Evolutionary conservation across 2,797 vertebrate genomes (phyloP).

Genomic region (Champsocephalus gunnari): DNA sequence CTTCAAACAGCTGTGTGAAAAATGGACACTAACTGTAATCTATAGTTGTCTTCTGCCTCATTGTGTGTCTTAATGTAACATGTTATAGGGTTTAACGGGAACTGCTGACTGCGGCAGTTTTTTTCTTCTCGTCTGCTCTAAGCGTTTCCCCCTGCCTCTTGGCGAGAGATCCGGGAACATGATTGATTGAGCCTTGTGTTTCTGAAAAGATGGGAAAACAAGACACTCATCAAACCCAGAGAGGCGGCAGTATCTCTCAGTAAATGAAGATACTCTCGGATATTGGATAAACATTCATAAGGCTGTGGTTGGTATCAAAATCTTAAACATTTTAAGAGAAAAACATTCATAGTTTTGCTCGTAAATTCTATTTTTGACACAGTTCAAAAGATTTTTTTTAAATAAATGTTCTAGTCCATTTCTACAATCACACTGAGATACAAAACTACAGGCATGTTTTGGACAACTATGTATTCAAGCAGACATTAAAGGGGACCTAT

Average conservation of each 20-base stretch:
- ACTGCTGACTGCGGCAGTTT: constrained; percentile 65
- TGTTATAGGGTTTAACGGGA: constrained; percentile 55
- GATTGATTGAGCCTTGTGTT: constrained; percentile 55
- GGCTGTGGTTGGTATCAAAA: not conserved
- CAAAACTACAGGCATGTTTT: too few species aligned
- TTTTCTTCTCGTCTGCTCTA: constrained; percentile 1
- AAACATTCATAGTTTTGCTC: too few species aligned
- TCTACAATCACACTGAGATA: too few species aligned
- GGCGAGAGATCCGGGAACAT: constrained; percentile 57
- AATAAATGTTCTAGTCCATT: too few species aligned
- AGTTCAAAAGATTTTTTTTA: too few species aligned
- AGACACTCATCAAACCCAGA: constrained; percentile 33
- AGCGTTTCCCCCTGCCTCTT: constrained; percentile 52
- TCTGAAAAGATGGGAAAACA: constrained; percentile 46
- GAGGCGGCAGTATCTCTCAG: not conserved
- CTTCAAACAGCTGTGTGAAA: constrained; percentile 65
- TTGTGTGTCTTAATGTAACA: constrained; percentile 64
- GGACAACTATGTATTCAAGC: too few species aligned
- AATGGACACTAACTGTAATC: constrained; percentile 71
- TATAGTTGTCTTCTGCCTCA: constrained; percentile 59
- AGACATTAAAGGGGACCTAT: too few species aligned
- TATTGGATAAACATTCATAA: not conserved
- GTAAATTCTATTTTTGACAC: too few species aligned
- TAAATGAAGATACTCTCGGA: not conserved
- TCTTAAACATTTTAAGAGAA: too few species aligned